phyloP scores from a whole-genome alignment of 30 jellyfish, hydroid and myxozoan species.

The Cassiopea andromeda region DNA sequence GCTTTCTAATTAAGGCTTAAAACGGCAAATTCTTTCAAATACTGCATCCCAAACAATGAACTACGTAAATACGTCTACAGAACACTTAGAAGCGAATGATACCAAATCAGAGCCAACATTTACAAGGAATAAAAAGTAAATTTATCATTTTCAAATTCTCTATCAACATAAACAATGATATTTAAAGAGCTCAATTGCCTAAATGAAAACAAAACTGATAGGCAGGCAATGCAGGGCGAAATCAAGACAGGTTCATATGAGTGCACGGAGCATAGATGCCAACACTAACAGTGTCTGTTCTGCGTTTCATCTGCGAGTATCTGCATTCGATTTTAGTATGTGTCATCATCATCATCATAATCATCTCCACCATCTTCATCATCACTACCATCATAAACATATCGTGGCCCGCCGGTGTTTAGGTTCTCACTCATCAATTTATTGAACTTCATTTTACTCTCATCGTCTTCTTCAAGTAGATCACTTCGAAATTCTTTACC shows the following conservation, averaged over 20 bases:
- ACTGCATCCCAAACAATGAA: background rate
- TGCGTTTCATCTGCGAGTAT: slow-evolving; percentile 20
- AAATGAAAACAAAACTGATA: background rate
- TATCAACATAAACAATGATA: background rate
- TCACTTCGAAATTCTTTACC: background rate
- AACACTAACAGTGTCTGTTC: slow-evolving; percentile 15
- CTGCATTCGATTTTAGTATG: slow-evolving; percentile 1
- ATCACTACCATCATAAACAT: slow-evolving; percentile 72
- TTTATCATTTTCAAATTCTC: background rate
- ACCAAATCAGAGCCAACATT: background rate
- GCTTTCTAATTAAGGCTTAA: too few species aligned
- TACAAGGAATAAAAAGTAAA: background rate
- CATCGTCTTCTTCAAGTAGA: background rate
- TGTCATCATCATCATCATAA: slow-evolving; percentile 48
- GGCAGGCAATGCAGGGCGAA: slow-evolving; percentile 15
- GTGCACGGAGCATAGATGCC: background rate
- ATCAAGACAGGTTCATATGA: background rate
- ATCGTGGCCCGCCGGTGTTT: slow-evolving; percentile 58
- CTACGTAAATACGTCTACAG: too few species aligned
- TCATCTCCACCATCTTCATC: slow-evolving; percentile 48
- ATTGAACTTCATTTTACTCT: slow-evolving; percentile 1
- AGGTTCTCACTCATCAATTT: background rate
- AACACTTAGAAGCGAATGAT: too few species aligned
- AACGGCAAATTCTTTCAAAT: background rate
- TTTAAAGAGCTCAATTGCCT: background rate